Conservation (phyloP, 64 coral and sea anemone genomes). For the Orbicella faveolata region DNA sequence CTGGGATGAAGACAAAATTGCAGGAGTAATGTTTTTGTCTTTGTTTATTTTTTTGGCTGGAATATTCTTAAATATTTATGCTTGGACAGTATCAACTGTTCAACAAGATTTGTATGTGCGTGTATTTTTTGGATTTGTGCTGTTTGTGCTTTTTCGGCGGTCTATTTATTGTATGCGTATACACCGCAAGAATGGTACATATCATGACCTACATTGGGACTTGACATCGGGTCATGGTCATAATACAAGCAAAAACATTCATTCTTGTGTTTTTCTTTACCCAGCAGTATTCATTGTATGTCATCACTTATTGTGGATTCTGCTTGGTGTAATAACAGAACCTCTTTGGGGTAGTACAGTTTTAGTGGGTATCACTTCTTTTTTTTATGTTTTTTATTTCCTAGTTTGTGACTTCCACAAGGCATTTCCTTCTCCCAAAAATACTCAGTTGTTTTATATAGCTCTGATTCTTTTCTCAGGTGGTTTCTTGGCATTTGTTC, state of each 20-base stretch:
- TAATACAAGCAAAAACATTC: background rate
- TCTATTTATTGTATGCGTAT: background rate
- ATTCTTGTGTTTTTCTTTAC: background rate
- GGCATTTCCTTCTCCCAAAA: background rate
- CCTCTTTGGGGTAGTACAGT: constrained; percentile 22
- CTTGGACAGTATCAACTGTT: background rate
- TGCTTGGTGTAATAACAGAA: constrained; percentile 30
- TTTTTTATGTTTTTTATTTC: background rate
- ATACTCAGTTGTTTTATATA: too few relatives aligned
- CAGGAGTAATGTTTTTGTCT: background rate
- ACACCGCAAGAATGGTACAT: background rate
- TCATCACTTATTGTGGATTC: constrained; percentile 26
- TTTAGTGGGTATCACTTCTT: background rate
- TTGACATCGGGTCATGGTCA: background rate
- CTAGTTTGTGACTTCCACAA: background rate
- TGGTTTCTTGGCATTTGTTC: background rate
- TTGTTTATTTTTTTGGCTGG: background rate
- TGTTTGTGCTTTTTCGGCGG: background rate
- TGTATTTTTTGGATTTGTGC: background rate
- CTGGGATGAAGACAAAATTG: background rate
- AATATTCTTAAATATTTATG: background rate
- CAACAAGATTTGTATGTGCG: background rate
- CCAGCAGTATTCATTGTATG: constrained; percentile 27
- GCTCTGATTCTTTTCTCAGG: background rate
- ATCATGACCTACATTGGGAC: background rate